Base-by-base conservation (phyloP, 2,888 invertebrate species). In the Dioctria rufipes region DNA sequence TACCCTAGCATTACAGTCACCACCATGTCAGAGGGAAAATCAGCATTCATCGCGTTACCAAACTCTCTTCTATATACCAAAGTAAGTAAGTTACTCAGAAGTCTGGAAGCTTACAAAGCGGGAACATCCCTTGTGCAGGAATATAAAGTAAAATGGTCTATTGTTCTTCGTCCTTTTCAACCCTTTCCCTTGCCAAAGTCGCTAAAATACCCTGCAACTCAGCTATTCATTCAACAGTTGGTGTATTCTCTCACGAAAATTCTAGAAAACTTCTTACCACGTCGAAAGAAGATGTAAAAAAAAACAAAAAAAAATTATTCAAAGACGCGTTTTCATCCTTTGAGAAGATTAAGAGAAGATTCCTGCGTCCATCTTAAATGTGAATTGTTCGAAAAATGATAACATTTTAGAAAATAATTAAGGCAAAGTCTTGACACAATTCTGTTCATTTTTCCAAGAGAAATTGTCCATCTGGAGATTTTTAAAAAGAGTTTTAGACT, bases 1-100 rank as follows among this genome's bases (percentile, higher is more conserved):
- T 78, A 80, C 80, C 80, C 81, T 60, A 51, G 65, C 69, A 78
- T 80, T 73, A 77, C 78, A 80, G 58, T 78, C 66, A 54, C 65
- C 66, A 49, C 61, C 60, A 75, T 71, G 71, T 71, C 71, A 51
- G 71, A 46, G 51, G 71, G 71, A 71, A 71, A 71, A 51, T 51
- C 54, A 51, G 54, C 71, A 51, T 71, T 71, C 71, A 71, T 71
- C 51, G 71, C 71, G 71, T 39, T 51, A 71, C 71, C 54, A n/a
- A 51, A 39, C 71, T 58, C 54, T 39, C 25, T 25, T 25, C 25
- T 25, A 25, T 71, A 3, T 49, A 2, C 71, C 39, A 54, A 51
- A 71, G 71, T 51, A 51, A 71, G 71, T 4, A 71, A 69, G 54
- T 54, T 71, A 54, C 54, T 40, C 13, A 40, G 25, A 25, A 25